A percentile compares a stretch with the other conserved stretches of the same genome.
Evolutionary conservation across 2,113 vertebrate genomes (phyloP).

Genomic region (Corynorhinus townsendii): DNA sequence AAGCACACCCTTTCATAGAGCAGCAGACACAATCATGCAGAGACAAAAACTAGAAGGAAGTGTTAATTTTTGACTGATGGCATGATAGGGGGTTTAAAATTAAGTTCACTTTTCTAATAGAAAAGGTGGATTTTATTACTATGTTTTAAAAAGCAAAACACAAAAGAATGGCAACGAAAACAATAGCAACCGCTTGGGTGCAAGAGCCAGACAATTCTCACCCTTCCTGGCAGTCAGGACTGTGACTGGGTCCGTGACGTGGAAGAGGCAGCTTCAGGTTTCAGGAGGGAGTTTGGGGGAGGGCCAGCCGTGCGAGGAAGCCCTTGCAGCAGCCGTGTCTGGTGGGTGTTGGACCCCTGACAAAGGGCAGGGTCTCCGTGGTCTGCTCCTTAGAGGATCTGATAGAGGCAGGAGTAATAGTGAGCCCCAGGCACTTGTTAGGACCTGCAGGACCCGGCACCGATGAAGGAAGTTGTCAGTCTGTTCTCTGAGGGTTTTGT

Average conservation of each 20-base stretch:
- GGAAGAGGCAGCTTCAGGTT: neutral
- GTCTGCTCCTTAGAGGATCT: neutral
- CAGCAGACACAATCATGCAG: neutral
- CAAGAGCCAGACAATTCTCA: neutral
- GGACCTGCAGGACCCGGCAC: too few species aligned
- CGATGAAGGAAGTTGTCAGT: neutral
- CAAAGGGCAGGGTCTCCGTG: neutral
- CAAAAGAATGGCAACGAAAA: neutral
- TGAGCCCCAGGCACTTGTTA: neutral
- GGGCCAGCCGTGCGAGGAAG: neutral
- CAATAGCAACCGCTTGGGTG: neutral
- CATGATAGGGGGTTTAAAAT: neutral
- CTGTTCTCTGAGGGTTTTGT: neutral
- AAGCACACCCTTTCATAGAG: neutral
- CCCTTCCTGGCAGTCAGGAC: neutral
- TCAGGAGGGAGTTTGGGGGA: neutral
- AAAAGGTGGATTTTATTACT: neutral
- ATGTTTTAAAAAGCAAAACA: neutral
- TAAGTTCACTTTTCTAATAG: neutral
- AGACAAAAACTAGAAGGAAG: neutral
- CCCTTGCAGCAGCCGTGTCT: too few species aligned
- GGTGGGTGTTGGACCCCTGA: too few species aligned
- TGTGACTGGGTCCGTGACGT: neutral
- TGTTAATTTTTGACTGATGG: neutral
- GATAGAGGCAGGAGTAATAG: fast-evolving